These are phyloP conservation scores for Ophiodon elongatus DNA, from an alignment of 2,113 vertebrate genomes.

Conservation along the genomic window DNA sequence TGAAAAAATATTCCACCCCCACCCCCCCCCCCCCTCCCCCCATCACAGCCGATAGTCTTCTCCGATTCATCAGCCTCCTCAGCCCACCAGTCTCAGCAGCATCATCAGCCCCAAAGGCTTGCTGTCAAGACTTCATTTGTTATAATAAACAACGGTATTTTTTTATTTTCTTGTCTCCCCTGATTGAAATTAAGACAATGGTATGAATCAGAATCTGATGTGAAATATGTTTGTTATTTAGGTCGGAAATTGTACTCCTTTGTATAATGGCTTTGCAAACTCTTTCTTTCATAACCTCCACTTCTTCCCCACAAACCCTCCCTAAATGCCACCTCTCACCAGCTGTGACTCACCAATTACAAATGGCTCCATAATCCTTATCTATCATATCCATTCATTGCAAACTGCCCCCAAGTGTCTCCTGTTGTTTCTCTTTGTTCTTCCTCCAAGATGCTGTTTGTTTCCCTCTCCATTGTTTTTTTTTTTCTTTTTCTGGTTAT, in stretches of 20 bases:
- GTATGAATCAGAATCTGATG: background rate
- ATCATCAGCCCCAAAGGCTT: background rate
- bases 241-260: background rate
- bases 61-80: too few relatives aligned
- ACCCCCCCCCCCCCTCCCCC: too few relatives aligned
- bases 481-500: background rate
- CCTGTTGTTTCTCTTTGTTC: conserved; percentile 23
- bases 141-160: background rate
- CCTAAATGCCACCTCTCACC: background rate
- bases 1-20: background rate
- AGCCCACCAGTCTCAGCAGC: background rate
- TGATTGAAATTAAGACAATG: background rate
- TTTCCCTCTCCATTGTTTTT: background rate
- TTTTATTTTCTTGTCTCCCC: background rate
- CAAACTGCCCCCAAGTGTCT: conserved; percentile 33
- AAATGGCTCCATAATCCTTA: conserved; percentile 41
- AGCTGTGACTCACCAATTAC: conserved; percentile 51
- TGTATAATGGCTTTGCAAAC: background rate
- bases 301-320: background rate
- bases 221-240: background rate
- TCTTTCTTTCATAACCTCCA: background rate
- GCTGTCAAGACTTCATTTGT: background rate
- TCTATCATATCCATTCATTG: conserved; percentile 41
- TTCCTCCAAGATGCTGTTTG: background rate
- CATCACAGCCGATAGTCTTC: too few relatives aligned